Base-by-base conservation (phyloP, 2,888 invertebrate species). In the Platycheirus rosarum region DNA sequence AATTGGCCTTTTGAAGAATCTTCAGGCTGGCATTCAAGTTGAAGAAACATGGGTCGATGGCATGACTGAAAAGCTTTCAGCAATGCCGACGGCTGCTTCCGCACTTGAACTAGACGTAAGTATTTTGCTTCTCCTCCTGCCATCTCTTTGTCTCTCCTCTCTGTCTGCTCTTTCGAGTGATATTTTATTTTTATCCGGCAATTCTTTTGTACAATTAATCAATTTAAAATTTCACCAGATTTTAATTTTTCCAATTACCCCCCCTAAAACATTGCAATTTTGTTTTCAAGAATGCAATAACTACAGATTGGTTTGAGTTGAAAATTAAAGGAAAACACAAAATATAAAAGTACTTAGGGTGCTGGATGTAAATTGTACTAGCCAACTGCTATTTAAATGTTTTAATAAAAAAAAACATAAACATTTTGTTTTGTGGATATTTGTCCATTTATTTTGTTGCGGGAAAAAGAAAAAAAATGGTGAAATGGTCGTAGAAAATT, bases 11-110 rank as follows among this genome's bases (percentile, higher is more conserved):
- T 93, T 98, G 88, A 96, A 97, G 88, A 96, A 96, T 91, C 97
- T 98, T 91, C 95, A 95, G 88, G 96, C 95, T 75, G 96, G 97
- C 20, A 93, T 97, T 86, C 95, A 96, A 88, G 94, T 94, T 85
- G 98, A 98, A 90, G 95, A 96, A 86, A 94, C 95, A 87, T 98
- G 97, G 95, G 93, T 98, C 76, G 96, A 97, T 88, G 97, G 96
- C 85, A 94, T 95, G 14, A 96, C 95, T 88, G 93, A 92, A 85
- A 96, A 96, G 89, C 92, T 97, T 62, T 96, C 97, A 86, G 93
- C 93, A 16, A 92, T 95, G 86, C 94, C 95, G 55, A 95, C 95
- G 9, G 92, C 93, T 80, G 90, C 91, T 79, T 90, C 91, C 84
- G 91, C 89, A 87, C 89, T 88, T 85, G 91, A 91, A 87, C 86